Base-by-base conservation (phyloP, 2,888 invertebrate species). In the Pammene aurita region DNA sequence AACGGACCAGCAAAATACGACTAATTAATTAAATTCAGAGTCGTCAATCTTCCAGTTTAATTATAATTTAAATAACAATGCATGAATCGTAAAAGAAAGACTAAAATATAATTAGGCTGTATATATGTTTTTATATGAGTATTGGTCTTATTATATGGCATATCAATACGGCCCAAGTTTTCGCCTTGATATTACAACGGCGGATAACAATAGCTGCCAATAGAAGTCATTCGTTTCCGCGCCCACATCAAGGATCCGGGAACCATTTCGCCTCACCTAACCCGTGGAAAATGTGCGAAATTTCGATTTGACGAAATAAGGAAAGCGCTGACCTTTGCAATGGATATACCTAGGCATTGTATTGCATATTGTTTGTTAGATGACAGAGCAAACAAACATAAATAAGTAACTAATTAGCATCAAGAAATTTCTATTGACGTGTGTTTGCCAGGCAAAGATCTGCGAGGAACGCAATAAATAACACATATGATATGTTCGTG, bases 401-500 rank as follows among this genome's bases (percentile, higher is more conserved):
- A 26, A 26, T 18, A 52, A 9, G 18, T 52, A 44, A 6, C 35
- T 13, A 50, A 18, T 61, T 58, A 58, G 44, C 18, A 35, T 48
- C 11, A 60, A n/a, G 61, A 44, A 52, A 26, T 77, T 80, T 74
- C 74, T 78, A 82, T 77, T 74, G 76, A 80, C 81, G 79, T 83
- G 77, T 81, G 80, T 81, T 79, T 81, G 76, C 74, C 72, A 71
- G 74, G 71, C 72, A 75, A 72, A 72, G 71, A 71, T 80, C 75
- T 80, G 79, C 78, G 82, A 84, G 85, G 81, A 84, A 84, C 80
- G 77, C 80, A 83, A 84, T 86, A 86, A 83, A 87, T 89, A 89
- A 86, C 88, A 89, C 88, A 85, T 82, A 83, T 83, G 83, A 85
- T 86, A 85, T 84, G 84, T 86, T 86, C 84, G 86, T 88, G 86